Evolutionary conservation across 2,113 vertebrate genomes (phyloP).

Genomic region (Festucalex cinctus): DNA sequence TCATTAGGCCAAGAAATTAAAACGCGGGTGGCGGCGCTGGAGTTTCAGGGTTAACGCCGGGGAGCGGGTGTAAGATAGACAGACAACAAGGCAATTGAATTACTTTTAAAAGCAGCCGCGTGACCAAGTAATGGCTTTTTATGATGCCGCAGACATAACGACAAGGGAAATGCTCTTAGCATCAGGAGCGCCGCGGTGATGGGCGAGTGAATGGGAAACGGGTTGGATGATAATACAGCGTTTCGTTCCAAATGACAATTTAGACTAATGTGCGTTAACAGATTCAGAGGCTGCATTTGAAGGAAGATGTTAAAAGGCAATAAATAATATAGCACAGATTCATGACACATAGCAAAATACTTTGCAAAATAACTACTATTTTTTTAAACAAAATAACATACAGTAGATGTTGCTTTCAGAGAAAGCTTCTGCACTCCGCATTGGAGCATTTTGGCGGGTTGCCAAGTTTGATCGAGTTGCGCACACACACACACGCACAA

Average conservation of each 20-base stretch:
- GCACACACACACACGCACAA: no score
- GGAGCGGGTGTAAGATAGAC: slow-evolving; percentile 29
- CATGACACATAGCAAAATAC: background rate
- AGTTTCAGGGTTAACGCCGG: slow-evolving; percentile 25
- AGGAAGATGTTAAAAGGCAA: background rate
- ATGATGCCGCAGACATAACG: slow-evolving; percentile 32
- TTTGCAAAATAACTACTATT: background rate
- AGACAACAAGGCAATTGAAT: slow-evolving; percentile 39
- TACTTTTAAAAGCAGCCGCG: slow-evolving; percentile 12
- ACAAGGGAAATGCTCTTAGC: slow-evolving; percentile 21
- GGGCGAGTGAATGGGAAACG: background rate
- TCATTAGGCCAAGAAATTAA: slow-evolving; percentile 81
- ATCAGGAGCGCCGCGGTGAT: slow-evolving; percentile 18
- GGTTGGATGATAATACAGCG: background rate
- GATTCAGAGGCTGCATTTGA: background rate
- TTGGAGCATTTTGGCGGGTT: background rate
- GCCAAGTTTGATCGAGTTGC: background rate
- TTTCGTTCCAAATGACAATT: background rate
- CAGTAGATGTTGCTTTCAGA: background rate
- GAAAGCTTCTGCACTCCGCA: background rate
- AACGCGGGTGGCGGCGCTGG: slow-evolving; percentile 49
- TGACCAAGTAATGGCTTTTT: slow-evolving; percentile 56
- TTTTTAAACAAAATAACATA: background rate
- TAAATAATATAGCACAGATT: background rate
- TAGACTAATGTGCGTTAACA: background rate